Evolutionary conservation across 2,113 vertebrate genomes (phyloP), one percentile per base, ranked within the genome.

Genomic region (Boleophthalmus pectinirostris): DNA sequence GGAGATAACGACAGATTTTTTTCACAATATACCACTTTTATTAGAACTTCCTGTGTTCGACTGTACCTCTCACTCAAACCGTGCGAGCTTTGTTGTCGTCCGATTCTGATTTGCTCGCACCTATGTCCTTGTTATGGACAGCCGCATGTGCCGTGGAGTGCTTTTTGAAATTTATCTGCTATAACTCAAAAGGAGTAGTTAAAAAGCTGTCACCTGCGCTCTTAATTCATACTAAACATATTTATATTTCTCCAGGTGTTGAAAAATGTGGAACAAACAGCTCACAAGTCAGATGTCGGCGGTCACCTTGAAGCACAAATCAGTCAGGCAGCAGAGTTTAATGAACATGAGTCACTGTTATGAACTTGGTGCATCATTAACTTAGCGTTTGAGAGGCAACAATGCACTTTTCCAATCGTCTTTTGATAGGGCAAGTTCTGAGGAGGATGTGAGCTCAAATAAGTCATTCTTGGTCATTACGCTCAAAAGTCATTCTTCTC

Each of bases 311-410:
- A 20, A 33, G 73, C 74, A 82, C 63, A 77, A 75, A 71, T 79
- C 65, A 74, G 53, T 56, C 29, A 68, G 23, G 57, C 43, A 75
- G 67, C 70, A 14, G 56, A 61, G 70, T 53, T 57, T 43, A 46
- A 72, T 71, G 66, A 63, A 61, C 57, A 69, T 46, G 49, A 77
- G 51, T 72, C 57, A 78, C 85, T 81, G 82, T 81, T 84, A 84
- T 81, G 73, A 75, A 84, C 74, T 85, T 73, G 72, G 75, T 65
- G 72, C 84, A 73, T 81, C 87, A 90, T 87, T 78, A 84, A 87
- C 74, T 88, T 81, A 78, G 84, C 84, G 80, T 84, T 77, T 74
- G 64, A 78, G 72, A 83, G 78, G 45, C 25, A 73, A 82, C 85
- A 74, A 84, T 70, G 64, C 58, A 45, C 14, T 61, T 77, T 79